phyloP scores from a whole-genome alignment of 1,140 invertebrate genomes.

The Drosophila arawakana region DNA sequence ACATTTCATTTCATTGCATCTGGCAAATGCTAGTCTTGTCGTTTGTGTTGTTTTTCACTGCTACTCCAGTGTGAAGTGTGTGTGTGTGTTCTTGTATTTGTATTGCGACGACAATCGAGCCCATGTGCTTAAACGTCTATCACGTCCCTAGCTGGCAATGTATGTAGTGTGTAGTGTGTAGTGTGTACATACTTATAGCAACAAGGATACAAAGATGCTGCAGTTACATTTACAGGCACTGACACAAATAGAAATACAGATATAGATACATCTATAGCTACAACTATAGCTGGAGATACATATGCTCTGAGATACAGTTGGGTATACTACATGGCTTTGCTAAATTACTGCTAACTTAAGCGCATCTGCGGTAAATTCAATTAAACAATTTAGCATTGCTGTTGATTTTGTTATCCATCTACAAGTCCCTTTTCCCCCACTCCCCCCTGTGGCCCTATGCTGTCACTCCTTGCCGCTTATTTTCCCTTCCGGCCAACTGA shows the following conservation, averaged over 20 bases:
- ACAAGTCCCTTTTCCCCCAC: neutral
- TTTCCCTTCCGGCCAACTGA: constrained; percentile 10
- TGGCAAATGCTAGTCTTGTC: constrained; percentile 30
- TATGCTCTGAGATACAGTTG: constrained; percentile 49
- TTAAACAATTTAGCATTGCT: constrained; percentile 80
- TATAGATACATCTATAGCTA: constrained; percentile 6
- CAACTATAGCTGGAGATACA: constrained; percentile 18
- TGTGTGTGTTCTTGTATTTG: constrained; percentile 41
- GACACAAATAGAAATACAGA: constrained; percentile 45
- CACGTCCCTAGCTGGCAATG: constrained; percentile 46
- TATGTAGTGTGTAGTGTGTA: neutral
- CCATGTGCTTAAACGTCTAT: constrained; percentile 62
- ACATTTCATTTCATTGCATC: constrained; percentile 72
- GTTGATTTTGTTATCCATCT: constrained; percentile 71
- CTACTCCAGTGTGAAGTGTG: constrained; percentile 1
- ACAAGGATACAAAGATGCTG: constrained; percentile 36
- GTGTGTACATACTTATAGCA: constrained; percentile 13
- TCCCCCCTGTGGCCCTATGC: neutral
- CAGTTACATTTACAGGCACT: constrained; percentile 31
- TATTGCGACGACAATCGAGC: constrained; percentile 68
- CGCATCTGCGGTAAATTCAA: constrained; percentile 82
- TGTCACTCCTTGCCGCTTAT: neutral
- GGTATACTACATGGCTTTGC: constrained; percentile 64
- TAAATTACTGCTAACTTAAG: constrained; percentile 81
- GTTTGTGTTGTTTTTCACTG: constrained; percentile 12